phyloP scores from a whole-genome alignment of 2,797 vertebrate genomes.

The Sebastes matsubarae region DNA sequence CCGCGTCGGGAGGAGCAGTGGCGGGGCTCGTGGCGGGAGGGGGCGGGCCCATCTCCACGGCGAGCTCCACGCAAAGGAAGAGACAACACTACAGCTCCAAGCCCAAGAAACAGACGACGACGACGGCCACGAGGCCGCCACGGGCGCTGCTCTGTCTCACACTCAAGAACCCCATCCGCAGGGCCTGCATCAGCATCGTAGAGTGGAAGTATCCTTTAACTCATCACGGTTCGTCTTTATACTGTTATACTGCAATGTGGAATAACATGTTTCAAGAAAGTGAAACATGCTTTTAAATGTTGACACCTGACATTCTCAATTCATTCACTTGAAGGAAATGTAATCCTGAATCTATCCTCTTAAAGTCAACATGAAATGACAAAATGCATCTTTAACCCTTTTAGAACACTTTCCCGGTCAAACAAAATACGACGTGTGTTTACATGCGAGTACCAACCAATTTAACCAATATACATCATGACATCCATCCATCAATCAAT shows the following conservation, averaged over 20 bases:
- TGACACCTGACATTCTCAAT: neutral
- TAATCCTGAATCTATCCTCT: neutral
- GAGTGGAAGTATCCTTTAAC: slow-evolving; percentile 99
- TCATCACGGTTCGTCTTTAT: neutral
- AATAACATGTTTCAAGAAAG: neutral
- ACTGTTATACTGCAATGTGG: neutral
- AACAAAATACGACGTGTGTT: too few relatives aligned
- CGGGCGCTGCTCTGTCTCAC: slow-evolving; percentile 96
- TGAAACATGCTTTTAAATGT: neutral
- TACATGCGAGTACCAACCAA: too few relatives aligned
- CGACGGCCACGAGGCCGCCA: slow-evolving; percentile 92
- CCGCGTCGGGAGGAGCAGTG: slow-evolving; percentile 56
- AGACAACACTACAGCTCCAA: slow-evolving; percentile 94
- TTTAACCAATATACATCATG: too few relatives aligned
- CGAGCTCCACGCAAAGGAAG: slow-evolving; percentile 95
- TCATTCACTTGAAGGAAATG: neutral
- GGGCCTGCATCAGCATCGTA: slow-evolving; percentile 98
- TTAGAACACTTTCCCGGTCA: accelerated
- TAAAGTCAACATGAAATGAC: neutral
- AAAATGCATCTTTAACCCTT: too few relatives aligned
- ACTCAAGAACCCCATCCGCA: slow-evolving; percentile 96
- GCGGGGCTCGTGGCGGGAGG: slow-evolving; percentile 72
- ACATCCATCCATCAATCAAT: too few relatives aligned
- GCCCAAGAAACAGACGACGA: slow-evolving; percentile 94
- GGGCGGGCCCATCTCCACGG: slow-evolving; percentile 92